Conservation (phyloP, 30 jellyfish, hydroid and myxozoan genomes). For the Pseudorhiza aurosa region DNA sequence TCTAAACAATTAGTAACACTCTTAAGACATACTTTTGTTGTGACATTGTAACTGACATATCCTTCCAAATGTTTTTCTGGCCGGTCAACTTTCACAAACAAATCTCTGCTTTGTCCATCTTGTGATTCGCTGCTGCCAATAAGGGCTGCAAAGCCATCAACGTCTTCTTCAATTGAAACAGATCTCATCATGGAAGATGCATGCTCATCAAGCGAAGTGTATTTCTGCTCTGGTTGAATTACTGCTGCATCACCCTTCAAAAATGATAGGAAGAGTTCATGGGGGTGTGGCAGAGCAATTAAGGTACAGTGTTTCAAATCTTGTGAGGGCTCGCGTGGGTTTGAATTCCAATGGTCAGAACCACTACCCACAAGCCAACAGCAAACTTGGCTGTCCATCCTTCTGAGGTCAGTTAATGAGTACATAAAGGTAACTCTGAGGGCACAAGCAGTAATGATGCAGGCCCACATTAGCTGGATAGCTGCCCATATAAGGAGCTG, state of each 20-base stretch:
- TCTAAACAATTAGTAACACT: not conserved
- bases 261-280: too few relatives aligned
- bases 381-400: too few relatives aligned
- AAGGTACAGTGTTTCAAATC: too few relatives aligned
- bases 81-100: constrained; percentile 92
- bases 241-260: constrained; percentile 68
- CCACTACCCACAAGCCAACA: too few relatives aligned
- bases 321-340: too few relatives aligned
- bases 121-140: constrained; percentile 78
- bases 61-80: constrained; percentile 98
- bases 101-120: constrained; percentile 51
- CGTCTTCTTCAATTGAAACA: constrained; percentile 92
- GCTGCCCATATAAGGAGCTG: too few relatives aligned
- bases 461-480: too few relatives aligned
- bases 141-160: constrained; percentile 55
- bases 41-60: constrained; percentile 89
- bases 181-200: constrained; percentile 94
- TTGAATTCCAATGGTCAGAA: too few relatives aligned
- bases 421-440: too few relatives aligned
- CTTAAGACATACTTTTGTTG: constrained; percentile 60
- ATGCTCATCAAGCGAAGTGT: constrained; percentile 92
- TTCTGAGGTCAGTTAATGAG: too few relatives aligned
- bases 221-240: constrained; percentile 70
- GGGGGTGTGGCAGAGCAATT: too few relatives aligned
- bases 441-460: too few relatives aligned